Percentiles rank a stretch among this genome's conserved stretches.
phyloP scores from a whole-genome alignment of 2,888 invertebrate species.

The Eurois occulta region DNA sequence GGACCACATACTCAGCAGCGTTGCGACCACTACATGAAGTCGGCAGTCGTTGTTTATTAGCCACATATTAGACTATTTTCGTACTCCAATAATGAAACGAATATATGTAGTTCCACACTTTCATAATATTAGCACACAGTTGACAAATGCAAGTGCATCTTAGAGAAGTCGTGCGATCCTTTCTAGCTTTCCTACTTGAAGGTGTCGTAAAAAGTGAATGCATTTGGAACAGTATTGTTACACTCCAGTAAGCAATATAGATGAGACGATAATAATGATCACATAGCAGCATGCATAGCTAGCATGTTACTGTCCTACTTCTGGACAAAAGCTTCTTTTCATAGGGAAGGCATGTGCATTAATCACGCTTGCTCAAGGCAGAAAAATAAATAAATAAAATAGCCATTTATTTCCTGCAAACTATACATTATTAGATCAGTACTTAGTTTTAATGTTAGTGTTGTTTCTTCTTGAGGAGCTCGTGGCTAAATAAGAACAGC shows the following conservation, averaged over 20 bases:
- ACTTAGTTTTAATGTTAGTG: too few species aligned
- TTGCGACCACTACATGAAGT: too few species aligned
- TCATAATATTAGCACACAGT: conserved; percentile 1
- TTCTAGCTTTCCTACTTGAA: conserved; percentile 7
- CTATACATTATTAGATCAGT: too few species aligned
- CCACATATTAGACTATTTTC: too few species aligned
- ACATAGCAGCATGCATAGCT: too few species aligned
- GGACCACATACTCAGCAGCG: too few species aligned
- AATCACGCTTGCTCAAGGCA: neutral
- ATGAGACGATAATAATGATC: neutral
- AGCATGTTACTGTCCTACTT: neutral
- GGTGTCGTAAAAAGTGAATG: conserved; percentile 46
- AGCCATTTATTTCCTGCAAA: too few species aligned
- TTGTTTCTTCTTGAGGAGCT: too few species aligned
- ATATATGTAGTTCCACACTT: neutral
- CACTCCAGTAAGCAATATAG: neutral
- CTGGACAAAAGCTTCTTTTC: neutral
- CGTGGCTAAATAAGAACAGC: too few species aligned
- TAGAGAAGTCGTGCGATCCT: conserved; percentile 25
- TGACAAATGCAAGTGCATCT: conserved; percentile 24
- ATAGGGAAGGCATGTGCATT: neutral
- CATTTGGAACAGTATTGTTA: conserved; percentile 15
- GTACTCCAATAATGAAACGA: neutral
- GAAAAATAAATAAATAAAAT: too few species aligned
- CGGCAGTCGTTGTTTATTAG: too few species aligned